Evolutionary conservation across 2,888 invertebrate species (phyloP).

Genomic region (Harmothoe impar): DNA sequence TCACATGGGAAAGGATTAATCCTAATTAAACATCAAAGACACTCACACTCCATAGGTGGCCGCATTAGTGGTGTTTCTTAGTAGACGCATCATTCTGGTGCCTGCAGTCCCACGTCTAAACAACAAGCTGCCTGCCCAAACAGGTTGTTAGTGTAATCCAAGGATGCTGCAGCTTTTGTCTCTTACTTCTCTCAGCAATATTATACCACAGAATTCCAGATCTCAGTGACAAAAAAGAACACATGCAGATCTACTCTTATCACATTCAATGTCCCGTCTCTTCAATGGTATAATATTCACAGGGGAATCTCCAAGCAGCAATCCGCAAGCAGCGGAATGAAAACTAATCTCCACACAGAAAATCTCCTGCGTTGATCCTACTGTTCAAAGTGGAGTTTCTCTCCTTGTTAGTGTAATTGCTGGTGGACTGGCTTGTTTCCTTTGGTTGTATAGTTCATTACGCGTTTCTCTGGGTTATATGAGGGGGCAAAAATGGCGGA

Average conservation of each 20-base stretch:
- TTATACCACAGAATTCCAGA: too few species aligned
- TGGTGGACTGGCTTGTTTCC: too few species aligned
- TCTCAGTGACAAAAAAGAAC: neutral
- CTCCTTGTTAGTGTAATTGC: too few species aligned
- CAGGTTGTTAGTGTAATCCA: too few species aligned
- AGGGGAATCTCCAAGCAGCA: neutral
- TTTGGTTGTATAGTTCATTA: too few species aligned
- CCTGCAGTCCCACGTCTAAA: neutral
- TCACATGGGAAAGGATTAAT: too few species aligned
- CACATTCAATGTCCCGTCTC: neutral
- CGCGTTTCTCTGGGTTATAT: neutral
- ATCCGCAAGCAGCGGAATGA: neutral
- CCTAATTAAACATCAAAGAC: neutral
- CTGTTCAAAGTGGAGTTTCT: too few species aligned
- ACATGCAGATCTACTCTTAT: neutral
- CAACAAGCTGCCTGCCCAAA: neutral
- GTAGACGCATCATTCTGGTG: conserved; percentile 48
- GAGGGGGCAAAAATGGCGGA: conserved; percentile 7
- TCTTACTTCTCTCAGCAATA: too few species aligned
- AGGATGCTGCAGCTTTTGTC: too few species aligned
- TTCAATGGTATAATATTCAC: too few species aligned
- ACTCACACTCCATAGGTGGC: conserved; percentile 61
- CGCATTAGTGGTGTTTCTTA: conserved; percentile 13
- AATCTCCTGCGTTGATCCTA: neutral
- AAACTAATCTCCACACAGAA: neutral